Percentiles rank a stretch among this genome's conserved stretches.
Conservation (phyloP, 1,140 invertebrate species). For the Tetragnatha versicolor region DNA sequence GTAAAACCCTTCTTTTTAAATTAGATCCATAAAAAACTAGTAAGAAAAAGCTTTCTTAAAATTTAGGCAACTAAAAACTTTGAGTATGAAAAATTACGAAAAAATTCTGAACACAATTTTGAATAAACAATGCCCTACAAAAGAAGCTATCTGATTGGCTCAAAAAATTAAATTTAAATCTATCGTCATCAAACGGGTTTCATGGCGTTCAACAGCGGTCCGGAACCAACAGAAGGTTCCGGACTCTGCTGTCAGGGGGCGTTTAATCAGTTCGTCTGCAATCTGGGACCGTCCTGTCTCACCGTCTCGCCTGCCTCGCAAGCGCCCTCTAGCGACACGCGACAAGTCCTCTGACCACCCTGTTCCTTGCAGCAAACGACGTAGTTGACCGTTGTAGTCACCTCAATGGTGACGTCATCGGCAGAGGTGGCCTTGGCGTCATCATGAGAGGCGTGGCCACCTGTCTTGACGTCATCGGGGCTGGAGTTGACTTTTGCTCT, state of each 20-base stretch:
- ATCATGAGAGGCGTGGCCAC: not conserved
- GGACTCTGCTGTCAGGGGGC: not conserved
- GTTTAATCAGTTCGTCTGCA: not conserved
- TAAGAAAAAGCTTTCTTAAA: no score
- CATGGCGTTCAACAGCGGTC: not conserved
- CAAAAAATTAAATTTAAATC: no score
- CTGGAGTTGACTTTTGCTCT: no score
- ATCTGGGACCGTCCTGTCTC: not conserved
- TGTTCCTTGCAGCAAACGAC: not conserved
- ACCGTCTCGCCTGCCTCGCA: not conserved
- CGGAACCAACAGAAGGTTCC: not conserved
- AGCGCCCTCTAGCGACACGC: not conserved
- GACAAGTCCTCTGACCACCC: not conserved
- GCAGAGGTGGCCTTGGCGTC: not conserved
- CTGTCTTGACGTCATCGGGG: not conserved
- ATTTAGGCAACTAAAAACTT: no score
- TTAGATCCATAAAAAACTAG: no score
- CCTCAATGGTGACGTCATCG: not conserved
- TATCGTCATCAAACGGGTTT: constrained; percentile 9
- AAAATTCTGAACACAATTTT: no score
- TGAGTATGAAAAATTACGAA: no score
- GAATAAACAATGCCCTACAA: no score
- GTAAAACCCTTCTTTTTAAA: no score
- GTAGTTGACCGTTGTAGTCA: not conserved
- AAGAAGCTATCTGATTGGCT: no score